phyloP scores from a whole-genome alignment of 2,113 vertebrate genomes.

The Cervus canadensis region DNA sequence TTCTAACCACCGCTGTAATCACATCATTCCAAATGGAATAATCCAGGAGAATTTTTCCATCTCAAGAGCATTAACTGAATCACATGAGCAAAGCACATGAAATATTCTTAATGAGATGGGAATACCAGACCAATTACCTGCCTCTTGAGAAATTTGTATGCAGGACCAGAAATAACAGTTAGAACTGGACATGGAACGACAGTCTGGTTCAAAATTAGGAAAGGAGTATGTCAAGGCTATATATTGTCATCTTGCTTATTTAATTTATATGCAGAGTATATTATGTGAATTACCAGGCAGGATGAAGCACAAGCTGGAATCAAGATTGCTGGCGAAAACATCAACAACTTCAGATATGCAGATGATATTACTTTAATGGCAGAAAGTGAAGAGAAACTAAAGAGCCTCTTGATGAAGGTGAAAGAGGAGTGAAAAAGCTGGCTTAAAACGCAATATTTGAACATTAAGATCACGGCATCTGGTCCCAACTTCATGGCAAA shows the following conservation, averaged over 20 bases:
- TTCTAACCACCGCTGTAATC: neutral
- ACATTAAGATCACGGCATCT: neutral
- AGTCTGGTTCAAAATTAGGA: neutral
- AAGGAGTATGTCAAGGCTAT: neutral
- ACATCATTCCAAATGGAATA: neutral
- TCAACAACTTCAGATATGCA: neutral
- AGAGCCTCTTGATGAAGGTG: neutral
- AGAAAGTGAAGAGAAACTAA: neutral
- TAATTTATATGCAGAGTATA: neutral
- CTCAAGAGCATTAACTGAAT: neutral
- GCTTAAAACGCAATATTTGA: neutral
- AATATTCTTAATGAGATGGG: neutral
- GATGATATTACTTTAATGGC: neutral
- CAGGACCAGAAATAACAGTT: neutral
- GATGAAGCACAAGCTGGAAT: neutral
- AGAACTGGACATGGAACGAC: neutral
- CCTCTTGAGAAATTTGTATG: neutral
- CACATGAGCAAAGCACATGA: neutral
- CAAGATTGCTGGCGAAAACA: neutral
- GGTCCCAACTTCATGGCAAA: neutral
- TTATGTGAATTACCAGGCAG: neutral
- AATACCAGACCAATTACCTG: neutral
- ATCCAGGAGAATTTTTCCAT: neutral
- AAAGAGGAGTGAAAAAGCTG: neutral
- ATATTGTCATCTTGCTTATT: neutral